A percentile compares a stretch with the other conserved stretches of the same genome.
phyloP scores from a whole-genome alignment of 2,888 invertebrate genomes.

The Euplagia quadripunctaria region DNA sequence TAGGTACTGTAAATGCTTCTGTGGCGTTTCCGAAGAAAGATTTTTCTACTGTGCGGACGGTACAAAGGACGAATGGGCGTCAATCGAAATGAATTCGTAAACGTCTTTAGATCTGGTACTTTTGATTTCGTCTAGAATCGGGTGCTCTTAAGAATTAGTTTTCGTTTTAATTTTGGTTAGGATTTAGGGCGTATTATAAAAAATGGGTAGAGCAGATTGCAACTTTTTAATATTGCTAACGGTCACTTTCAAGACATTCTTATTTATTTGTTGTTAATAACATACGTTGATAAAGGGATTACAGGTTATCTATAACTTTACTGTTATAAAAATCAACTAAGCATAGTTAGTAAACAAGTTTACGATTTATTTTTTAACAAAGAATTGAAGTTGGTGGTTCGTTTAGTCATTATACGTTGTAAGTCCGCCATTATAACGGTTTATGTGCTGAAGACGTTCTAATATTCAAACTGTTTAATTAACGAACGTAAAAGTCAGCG shows the following conservation, averaged over 20 bases:
- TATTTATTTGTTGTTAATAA: neutral
- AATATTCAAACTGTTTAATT: conserved; percentile 50
- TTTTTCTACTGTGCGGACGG: neutral
- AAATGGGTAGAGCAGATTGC: no score
- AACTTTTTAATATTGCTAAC: no score
- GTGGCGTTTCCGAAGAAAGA: conserved; percentile 35
- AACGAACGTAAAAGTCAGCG: conserved; percentile 65
- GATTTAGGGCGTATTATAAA: no score
- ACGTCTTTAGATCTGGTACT: neutral
- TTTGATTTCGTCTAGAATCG: no score
- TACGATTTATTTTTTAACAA: neutral
- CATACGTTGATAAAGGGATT: neutral
- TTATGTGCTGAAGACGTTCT: conserved; percentile 46
- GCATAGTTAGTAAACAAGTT: neutral
- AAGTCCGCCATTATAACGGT: conserved; percentile 41
- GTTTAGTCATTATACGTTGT: conserved; percentile 12
- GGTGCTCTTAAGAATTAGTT: neutral
- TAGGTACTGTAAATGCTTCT: conserved; percentile 54
- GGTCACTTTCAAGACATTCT: neutral
- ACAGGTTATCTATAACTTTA: neutral
- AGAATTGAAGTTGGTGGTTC: neutral
- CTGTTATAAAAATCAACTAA: neutral
- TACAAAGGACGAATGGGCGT: neutral
- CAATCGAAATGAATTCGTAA: neutral
- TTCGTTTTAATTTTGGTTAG: no score